Evolutionary conservation across 2,888 invertebrate genomes (phyloP), one percentile per base, ranked within the genome.

Genomic region (Tethea ocularis): DNA sequence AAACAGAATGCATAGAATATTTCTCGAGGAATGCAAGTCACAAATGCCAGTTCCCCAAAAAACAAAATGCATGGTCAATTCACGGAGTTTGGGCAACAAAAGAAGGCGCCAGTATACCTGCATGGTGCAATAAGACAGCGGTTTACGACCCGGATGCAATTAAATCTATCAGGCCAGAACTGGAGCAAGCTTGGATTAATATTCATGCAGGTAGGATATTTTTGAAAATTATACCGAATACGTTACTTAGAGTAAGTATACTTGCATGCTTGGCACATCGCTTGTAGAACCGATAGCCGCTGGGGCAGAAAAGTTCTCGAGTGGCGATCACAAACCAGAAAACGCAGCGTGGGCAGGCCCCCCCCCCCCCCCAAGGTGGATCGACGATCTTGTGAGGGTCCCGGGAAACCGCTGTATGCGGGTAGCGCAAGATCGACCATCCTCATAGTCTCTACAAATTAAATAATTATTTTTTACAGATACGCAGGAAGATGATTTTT

Each of bases 401-500:
- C n/a, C n/a, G n/a, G n/a, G n/a, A n/a, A n/a, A n/a, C n/a, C n/a
- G n/a, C n/a, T n/a, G n/a, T n/a, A n/a, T n/a, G n/a, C n/a, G n/a
- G n/a, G n/a, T n/a, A n/a, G n/a, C n/a, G n/a, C n/a, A n/a, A n/a
- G n/a, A n/a, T n/a, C n/a, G n/a, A n/a, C n/a, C n/a, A n/a, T n/a
- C n/a, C n/a, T n/a, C n/a, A n/a, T n/a, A n/a, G n/a, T n/a, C n/a
- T n/a, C n/a, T n/a, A n/a, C n/a, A 26, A 11, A 8, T 2, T 11
- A n/a, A n/a, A n/a, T 36, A 8, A 13, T 36, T 36, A 8, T 29
- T 41, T 1, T 41, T 41, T 15, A n/a, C 17, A 41, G 41, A 41
- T 41, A 17, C 17, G 17, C 17, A n/a, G n/a, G 5, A 15, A n/a
- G 17, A 94, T 65, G 89, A 93, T 13, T 92, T 97, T 46, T 97